Conservation (phyloP, 1,140 invertebrate genomes). For the Fragariocoptes setiger region DNA sequence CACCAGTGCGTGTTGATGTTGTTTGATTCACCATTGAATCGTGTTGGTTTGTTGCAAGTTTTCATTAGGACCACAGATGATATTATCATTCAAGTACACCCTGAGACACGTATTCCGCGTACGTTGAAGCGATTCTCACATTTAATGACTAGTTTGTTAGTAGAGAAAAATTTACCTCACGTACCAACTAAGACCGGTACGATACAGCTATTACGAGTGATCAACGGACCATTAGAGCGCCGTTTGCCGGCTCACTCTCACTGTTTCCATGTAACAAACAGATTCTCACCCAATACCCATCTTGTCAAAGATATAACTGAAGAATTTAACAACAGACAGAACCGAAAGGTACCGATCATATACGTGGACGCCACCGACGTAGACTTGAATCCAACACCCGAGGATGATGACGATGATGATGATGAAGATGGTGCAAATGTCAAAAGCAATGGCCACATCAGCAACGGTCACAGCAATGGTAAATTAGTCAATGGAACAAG, state of each 20-base stretch:
- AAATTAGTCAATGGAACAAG: neutral
- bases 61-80: constrained; percentile 86
- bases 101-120: constrained; percentile 85
- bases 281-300: too few relatives aligned
- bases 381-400: too few relatives aligned
- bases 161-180: neutral
- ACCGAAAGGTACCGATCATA: too few relatives aligned
- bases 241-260: too few relatives aligned
- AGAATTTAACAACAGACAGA: too few relatives aligned
- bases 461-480: neutral
- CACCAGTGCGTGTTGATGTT: constrained; percentile 40
- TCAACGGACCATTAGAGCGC: neutral
- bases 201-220: neutral
- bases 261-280: too few relatives aligned
- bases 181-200: neutral
- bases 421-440: neutral
- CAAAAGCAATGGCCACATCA: neutral
- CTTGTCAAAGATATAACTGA: too few relatives aligned
- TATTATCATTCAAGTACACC: constrained; percentile 91
- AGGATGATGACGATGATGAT: neutral
- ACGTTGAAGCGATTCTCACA: constrained; percentile 95
- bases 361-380: too few relatives aligned
- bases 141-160: constrained; percentile 29
- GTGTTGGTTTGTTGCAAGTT: constrained; percentile 31
- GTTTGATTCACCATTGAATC: constrained; percentile 72